phyloP scores from a whole-genome alignment of 2,797 vertebrate species.

The Pitangus sulphuratus region DNA sequence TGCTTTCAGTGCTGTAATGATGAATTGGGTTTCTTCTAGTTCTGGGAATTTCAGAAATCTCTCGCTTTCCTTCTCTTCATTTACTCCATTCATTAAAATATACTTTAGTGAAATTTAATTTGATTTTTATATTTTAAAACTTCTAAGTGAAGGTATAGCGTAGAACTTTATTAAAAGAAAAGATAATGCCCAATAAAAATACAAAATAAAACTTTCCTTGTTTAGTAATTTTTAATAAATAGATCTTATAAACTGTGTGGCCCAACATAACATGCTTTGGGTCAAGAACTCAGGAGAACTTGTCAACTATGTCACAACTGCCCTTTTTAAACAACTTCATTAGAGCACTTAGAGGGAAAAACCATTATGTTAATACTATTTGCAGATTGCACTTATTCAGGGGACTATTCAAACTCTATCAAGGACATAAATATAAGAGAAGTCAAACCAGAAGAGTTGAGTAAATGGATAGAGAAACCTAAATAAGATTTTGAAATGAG shows the following conservation, averaged over 20 bases:
- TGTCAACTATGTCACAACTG: background rate
- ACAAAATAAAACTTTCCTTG: background rate
- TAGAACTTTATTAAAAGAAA: background rate
- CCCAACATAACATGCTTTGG: fast-evolving
- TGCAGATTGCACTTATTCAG: background rate
- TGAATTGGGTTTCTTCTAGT: background rate
- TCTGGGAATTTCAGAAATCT: background rate
- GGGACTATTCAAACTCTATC: background rate
- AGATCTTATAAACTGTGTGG: background rate
- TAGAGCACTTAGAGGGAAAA: background rate
- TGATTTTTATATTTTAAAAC: background rate
- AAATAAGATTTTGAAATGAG: background rate
- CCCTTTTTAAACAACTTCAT: background rate
- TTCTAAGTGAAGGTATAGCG: background rate
- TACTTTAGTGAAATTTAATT: background rate
- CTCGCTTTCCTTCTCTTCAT: background rate
- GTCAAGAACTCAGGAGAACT: background rate
- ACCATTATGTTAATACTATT: background rate
- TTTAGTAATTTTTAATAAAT: background rate
- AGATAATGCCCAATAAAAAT: fast-evolving
- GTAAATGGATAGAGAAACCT: background rate
- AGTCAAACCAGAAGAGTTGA: background rate
- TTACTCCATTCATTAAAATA: background rate
- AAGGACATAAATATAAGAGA: background rate
- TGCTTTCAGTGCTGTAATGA: background rate